phyloP scores from a whole-genome alignment of 2,797 vertebrate species.

The Valencia hispanica region DNA sequence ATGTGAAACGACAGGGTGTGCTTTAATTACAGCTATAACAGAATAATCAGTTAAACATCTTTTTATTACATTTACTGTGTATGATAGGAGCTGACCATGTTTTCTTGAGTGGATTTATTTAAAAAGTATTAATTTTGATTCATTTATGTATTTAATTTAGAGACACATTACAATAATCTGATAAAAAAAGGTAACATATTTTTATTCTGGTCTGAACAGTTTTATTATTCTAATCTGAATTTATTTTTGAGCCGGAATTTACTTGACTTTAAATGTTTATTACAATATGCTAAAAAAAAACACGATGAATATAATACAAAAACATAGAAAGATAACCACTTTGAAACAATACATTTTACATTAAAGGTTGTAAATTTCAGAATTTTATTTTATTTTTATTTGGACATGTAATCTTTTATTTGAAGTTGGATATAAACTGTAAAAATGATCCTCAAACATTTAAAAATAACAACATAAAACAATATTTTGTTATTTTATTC shows the following conservation, averaged over 20 bases:
- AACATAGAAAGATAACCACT: not conserved
- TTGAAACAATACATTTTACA: not conserved
- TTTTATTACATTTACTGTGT: not conserved
- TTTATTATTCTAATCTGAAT: too few relatives aligned
- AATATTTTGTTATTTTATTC: too few relatives aligned
- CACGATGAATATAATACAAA: not conserved
- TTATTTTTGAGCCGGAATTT: not conserved
- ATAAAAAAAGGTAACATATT: too few relatives aligned
- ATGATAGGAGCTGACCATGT: not conserved
- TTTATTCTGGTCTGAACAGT: too few relatives aligned
- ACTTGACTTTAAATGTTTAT: not conserved
- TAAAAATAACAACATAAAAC: not conserved
- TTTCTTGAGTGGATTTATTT: too few relatives aligned
- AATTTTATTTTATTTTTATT: not conserved
- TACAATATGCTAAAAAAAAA: not conserved
- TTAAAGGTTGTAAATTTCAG: not conserved
- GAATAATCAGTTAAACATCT: not conserved
- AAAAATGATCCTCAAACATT: not conserved
- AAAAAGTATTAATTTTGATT: not conserved
- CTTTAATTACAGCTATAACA: not conserved
- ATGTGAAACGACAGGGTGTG: not conserved
- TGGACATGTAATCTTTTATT: not conserved
- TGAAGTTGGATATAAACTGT: not conserved
- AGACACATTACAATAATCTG: not conserved
- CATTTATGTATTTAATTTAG: not conserved